Base-by-base conservation (phyloP, 2,113 vertebrate species). In the Phrynosoma blainvillii region DNA sequence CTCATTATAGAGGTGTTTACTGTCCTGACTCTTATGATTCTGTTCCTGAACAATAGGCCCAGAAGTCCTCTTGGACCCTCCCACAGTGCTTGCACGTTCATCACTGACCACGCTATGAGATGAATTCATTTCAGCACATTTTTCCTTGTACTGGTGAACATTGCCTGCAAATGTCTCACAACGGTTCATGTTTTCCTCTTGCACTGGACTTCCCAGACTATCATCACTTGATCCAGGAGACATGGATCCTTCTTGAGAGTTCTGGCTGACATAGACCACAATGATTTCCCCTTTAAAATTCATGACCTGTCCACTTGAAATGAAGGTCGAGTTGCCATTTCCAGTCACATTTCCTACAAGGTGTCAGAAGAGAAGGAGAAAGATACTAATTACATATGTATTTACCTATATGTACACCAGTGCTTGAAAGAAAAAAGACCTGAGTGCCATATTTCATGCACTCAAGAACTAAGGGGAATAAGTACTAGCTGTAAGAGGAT, bases 301-400 rank as follows among this genome's bases (percentile, higher is more conserved):
- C 98, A 99, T 99, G 94, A 99, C 98, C 96, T 99, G 98, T 85
- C 98, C 98, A n/a, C 97, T 99, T 95, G 99, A 99, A 94, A 99
- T 98, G 93, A 99, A 99, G 84, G 99, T 99, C 94, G 98, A 99
- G 97, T 99, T 99, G 95, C 98, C 96, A 96, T 98, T 98, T 91
- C 98, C 98, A 47, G 98, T 98, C 96, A 99, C 98, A 91, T 98
- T 98, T 95, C 98, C 99, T 99, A 92, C 68, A 89, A 79, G 83
- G 32, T 56, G 52, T 47, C 56, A 75, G 59, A 76, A 40, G 52
- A 77, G 1, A 25, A 40, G 81, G 40, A 83, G 88, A 91, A 3
- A 90, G 25, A 66, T 71, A 71, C 25, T 71, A 71, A 7, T 71
- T 30, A 62, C 32, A 65, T 16, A n/a, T 71, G 1, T 89, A 94